Conservation (phyloP, 53 echinoderm and acorn worm genomes). For the Henricia sp. region DNA sequence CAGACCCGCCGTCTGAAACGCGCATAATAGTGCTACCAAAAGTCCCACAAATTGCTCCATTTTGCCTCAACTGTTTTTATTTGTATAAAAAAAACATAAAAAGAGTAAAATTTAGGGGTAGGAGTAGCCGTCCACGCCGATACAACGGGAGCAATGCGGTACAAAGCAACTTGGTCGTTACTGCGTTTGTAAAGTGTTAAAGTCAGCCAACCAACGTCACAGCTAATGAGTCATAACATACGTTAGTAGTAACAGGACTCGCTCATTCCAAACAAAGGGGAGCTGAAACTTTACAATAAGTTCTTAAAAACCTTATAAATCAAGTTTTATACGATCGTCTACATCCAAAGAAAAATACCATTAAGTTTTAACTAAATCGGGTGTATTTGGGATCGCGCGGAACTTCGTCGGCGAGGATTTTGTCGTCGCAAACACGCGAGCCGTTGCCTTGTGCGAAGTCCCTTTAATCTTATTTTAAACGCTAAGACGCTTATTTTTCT, state of each 20-base stretch:
- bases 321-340: too few species aligned
- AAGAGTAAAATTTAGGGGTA: too few species aligned
- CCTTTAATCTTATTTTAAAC: not conserved
- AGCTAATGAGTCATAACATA: slow-evolving; percentile 31
- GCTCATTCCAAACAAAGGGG: slow-evolving; percentile 9
- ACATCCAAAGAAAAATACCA: too few species aligned
- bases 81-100: too few species aligned
- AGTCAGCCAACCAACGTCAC: slow-evolving; percentile 23
- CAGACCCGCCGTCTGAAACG: slow-evolving; percentile 3
- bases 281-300: too few species aligned
- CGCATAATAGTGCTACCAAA: slow-evolving; percentile 17
- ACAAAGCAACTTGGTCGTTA: too few species aligned
- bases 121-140: not conserved
- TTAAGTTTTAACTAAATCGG: too few species aligned
- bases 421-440: too few species aligned
- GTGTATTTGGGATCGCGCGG: too few species aligned
- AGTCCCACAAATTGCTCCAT: not conserved
- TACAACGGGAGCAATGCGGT: slow-evolving; percentile 16
- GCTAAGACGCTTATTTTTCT: not conserved
- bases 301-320: too few species aligned
- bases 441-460: not conserved
- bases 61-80: not conserved
- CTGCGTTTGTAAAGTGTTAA: too few species aligned
- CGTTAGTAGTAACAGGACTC: not conserved
- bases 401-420: too few species aligned